phyloP scores from a whole-genome alignment of 2,797 vertebrate genomes.

The Cheirogaleus major region DNA sequence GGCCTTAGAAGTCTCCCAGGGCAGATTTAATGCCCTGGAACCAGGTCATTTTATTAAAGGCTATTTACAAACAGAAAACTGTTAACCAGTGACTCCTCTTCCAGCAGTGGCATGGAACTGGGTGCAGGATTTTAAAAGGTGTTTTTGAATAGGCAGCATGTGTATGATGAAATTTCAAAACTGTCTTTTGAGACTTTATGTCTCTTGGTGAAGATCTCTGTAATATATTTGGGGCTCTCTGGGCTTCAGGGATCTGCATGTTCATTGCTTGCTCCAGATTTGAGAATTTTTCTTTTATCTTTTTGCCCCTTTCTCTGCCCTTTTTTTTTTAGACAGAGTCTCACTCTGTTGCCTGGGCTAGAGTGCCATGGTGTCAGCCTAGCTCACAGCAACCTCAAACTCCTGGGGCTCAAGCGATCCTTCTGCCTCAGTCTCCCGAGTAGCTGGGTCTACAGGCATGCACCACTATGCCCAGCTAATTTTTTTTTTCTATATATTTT shows the following conservation, averaged over 20 bases:
- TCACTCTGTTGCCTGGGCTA: too few relatives aligned
- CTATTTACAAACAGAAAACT: slow-evolving; percentile 30
- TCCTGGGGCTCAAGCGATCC: too few relatives aligned
- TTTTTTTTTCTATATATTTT: too few relatives aligned
- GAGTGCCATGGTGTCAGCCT: too few relatives aligned
- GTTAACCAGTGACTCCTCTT: not conserved
- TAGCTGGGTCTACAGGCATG: too few relatives aligned
- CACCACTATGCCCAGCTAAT: too few relatives aligned
- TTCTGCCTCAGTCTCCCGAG: too few relatives aligned
- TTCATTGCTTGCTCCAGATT: not conserved
- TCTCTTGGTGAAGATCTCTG: not conserved
- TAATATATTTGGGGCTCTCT: not conserved
- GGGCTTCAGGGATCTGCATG: not conserved
- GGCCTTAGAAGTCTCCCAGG: not conserved
- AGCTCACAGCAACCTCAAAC: too few relatives aligned
- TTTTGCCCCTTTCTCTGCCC: not conserved
- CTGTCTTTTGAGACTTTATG: not conserved
- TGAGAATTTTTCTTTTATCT: not conserved
- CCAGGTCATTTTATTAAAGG: not conserved
- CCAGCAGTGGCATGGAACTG: not conserved
- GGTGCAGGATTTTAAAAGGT: not conserved
- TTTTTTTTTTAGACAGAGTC: too few relatives aligned
- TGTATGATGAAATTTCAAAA: not conserved
- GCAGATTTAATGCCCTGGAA: slow-evolving; percentile 22
- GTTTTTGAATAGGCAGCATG: not conserved